Base-by-base conservation (phyloP, 2,888 invertebrate genomes). In the Aleiodes testaceus region DNA sequence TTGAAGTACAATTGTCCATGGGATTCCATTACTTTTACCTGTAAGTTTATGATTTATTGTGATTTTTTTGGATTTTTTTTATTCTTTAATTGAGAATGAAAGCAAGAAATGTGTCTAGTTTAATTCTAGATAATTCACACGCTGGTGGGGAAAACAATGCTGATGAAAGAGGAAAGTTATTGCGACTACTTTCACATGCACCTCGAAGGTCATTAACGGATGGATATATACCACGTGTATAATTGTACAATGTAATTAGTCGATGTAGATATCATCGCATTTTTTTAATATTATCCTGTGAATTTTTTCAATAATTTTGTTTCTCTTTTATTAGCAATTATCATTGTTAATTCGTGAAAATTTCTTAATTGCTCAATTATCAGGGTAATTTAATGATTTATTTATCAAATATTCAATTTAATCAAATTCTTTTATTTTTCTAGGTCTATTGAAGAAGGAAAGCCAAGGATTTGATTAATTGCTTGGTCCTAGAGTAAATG, bases 131-230 rank as follows among this genome's bases (percentile, higher is more conserved):
- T 75, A 75, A 77, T 75, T 77, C 73, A 68, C 75, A 72, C 75
- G 75, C 64, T 74, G 66, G 69, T 75, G 79, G 5, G 5, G 5
- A 26, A 78, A 82, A 78, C 74, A 75, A 75, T 63, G 22, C 36
- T 45, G 36, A 64, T 14, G n/a, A 36, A 61, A 73, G 79, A 81
- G 78, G 82, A 84, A 84, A 84, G 84, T 84, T 81, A 84, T 83
- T 81, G 77, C 76, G 75, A 75, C 77, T 75, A 84, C 82, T 85
- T 85, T 85, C 74, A 64, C 81, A 72, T 77, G 77, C 74, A 76
- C 75, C 63, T 71, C 79, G 82, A 86, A 86, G 85, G 86, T 86
- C 85, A 85, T 86, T 86, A 85, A 83, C 84, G 81, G 45, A 64
- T 67, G 47, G 26, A 16, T 63, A 36, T 36, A 36, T 6, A 36